A percentile compares a stretch with the other conserved stretches of the same genome.
Evolutionary conservation across 2,113 vertebrate genomes (phyloP).

Genomic region (Apodemus sylvaticus): DNA sequence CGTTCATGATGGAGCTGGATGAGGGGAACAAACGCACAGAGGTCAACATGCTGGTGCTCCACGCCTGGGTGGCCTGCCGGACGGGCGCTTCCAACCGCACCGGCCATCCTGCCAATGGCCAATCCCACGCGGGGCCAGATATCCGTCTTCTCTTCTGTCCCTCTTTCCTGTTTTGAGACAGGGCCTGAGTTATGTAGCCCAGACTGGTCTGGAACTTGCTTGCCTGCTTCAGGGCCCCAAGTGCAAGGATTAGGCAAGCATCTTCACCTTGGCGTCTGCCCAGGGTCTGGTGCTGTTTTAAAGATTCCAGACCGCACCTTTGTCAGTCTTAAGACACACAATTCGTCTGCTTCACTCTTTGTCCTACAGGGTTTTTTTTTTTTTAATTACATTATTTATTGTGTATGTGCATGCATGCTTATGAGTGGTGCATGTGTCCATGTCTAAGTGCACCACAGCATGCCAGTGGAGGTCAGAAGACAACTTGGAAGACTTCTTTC

Average conservation of each 20-base stretch:
- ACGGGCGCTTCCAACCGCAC: neutral
- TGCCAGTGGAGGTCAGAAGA: neutral
- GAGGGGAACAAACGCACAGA: neutral
- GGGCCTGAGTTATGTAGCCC: neutral
- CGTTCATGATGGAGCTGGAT: slow-evolving; percentile 93
- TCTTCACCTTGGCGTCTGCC: neutral
- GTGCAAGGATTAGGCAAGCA: neutral
- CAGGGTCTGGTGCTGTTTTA: too few relatives aligned
- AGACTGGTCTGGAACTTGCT: neutral
- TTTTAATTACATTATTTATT: neutral
- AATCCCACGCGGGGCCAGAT: neutral
- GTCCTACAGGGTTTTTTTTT: neutral
- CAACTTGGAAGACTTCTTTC: neutral
- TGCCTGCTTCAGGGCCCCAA: too few relatives aligned
- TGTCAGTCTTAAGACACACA: neutral
- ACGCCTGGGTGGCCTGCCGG: neutral
- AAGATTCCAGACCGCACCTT: neutral
- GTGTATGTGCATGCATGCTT: neutral
- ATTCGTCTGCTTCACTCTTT: neutral
- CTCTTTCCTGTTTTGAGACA: neutral
- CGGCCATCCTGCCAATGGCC: neutral
- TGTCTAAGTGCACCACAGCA: neutral
- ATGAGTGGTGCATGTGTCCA: too few relatives aligned
- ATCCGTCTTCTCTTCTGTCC: neutral
- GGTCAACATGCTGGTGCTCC: neutral